These are phyloP conservation scores for Pionites leucogaster DNA, from an alignment of 2,113 vertebrate genomes.

Conservation along the genomic window DNA sequence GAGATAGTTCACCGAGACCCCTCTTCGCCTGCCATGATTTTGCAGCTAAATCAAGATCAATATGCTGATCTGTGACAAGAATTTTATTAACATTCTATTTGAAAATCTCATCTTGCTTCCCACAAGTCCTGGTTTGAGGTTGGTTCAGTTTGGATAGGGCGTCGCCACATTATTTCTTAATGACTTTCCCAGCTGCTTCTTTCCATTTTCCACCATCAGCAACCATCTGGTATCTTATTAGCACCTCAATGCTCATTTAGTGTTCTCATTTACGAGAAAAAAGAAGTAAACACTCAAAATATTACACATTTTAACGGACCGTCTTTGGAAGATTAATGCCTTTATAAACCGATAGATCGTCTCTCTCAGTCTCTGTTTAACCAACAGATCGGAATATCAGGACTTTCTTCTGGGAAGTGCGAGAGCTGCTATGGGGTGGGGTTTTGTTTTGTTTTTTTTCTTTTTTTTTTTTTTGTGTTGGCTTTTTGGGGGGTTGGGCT, in stretches of 20 bases:
- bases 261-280: slow-evolving; percentile 74
- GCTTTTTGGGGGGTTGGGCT: not conserved
- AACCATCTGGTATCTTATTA: slow-evolving; percentile 90
- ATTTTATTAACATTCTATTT: slow-evolving; percentile 88
- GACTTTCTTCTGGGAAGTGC: not conserved
- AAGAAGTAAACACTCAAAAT: slow-evolving; percentile 74
- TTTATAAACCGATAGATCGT: not conserved
- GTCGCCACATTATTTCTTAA: slow-evolving; percentile 89
- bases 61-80: slow-evolving; percentile 41
- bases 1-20: not conserved
- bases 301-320: slow-evolving; percentile 45
- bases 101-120: slow-evolving; percentile 77
- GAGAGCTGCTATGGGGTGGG: not conserved
- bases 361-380: not conserved
- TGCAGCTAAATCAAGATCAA: slow-evolving; percentile 34
- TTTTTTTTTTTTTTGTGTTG: no score
- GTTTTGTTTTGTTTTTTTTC: no score
- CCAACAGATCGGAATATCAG: not conserved
- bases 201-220: slow-evolving; percentile 86
- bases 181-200: slow-evolving; percentile 86
- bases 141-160: slow-evolving; percentile 87
- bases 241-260: slow-evolving; percentile 86
- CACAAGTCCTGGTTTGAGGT: slow-evolving; percentile 78
- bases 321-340: slow-evolving; percentile 19
- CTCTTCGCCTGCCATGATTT: not conserved